Percentiles rank a stretch among this genome's conserved stretches.
These are phyloP conservation scores for Lysiphlebus fabarum DNA, from an alignment of 1,140 invertebrate species.

Conservation along the genomic window DNA sequence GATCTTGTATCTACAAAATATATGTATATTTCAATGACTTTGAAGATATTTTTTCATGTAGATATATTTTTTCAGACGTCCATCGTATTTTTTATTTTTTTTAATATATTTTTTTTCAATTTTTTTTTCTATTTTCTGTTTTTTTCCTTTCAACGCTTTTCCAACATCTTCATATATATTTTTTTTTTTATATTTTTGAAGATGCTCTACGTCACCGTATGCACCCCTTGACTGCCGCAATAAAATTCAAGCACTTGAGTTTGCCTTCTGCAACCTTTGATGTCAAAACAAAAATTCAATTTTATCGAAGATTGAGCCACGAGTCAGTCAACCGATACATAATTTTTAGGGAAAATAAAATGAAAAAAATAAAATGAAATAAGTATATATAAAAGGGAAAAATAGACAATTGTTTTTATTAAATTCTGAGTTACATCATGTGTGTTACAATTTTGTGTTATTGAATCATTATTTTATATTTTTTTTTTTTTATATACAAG, in stretches of 20 bases:
- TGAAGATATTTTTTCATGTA: slow-evolving; percentile 14
- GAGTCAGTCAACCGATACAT: slow-evolving; percentile 40
- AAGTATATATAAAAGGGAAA: too few relatives aligned
- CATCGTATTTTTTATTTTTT: neutral
- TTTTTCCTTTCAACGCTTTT: neutral
- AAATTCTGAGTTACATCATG: too few relatives aligned
- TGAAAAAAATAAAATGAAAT: too few relatives aligned
- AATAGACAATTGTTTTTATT: too few relatives aligned
- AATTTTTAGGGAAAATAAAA: slow-evolving; percentile 7
- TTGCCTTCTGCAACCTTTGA: slow-evolving; percentile 41
- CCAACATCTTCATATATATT: neutral
- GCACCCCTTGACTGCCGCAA: neutral
- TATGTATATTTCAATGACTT: slow-evolving; percentile 10
- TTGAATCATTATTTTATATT: too few relatives aligned
- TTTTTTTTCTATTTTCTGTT: slow-evolving; percentile 12
- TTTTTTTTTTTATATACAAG: too few relatives aligned
- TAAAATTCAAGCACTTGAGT: neutral
- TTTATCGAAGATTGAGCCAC: slow-evolving; percentile 48
- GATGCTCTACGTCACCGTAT: neutral
- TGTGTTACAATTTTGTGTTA: too few relatives aligned
- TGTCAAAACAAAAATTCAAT: slow-evolving; percentile 53
- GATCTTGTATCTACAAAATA: slow-evolving; percentile 7
- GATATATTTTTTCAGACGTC: neutral
- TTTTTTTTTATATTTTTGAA: slow-evolving; percentile 4
- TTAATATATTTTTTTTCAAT: neutral